Conservation (phyloP, 1,140 invertebrate species). For the Drosophila carrolli region DNA sequence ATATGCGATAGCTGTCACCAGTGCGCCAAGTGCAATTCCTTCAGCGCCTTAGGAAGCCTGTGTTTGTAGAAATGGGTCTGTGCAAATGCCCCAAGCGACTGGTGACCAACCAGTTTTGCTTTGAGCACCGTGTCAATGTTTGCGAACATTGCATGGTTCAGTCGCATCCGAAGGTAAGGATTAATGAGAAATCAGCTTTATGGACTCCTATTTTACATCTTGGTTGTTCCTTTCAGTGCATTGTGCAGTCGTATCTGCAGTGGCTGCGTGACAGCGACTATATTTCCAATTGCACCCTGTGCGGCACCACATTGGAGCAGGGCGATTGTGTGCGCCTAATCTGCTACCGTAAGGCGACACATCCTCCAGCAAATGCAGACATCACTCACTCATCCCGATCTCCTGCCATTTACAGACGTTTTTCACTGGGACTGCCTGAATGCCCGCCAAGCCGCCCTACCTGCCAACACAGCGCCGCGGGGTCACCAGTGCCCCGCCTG, state of each 20-base stretch:
- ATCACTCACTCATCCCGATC: background rate
- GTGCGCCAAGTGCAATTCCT: conserved; percentile 26
- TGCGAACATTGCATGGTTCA: conserved; percentile 99
- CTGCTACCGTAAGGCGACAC: conserved; percentile 90
- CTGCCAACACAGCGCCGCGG: conserved; percentile 78
- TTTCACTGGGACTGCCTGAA: conserved; percentile 84
- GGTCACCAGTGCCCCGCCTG: conserved; percentile 80
- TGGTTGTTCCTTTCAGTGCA: conserved; percentile 89
- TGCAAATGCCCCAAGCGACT: conserved; percentile 98
- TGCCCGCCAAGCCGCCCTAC: conserved; percentile 75
- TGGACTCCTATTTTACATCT: conserved; percentile 51
- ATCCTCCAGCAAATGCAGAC: background rate
- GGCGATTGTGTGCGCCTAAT: conserved; percentile 95
- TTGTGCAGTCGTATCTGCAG: conserved; percentile 98
- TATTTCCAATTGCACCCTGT: conserved; percentile 95
- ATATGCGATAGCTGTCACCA: conserved; percentile 47
- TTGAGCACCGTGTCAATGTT: conserved; percentile 99
- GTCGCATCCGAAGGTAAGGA: conserved; percentile 95
- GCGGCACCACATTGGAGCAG: conserved; percentile 90
- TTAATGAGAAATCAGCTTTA: too few species aligned
- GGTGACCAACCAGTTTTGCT: conserved; percentile 99
- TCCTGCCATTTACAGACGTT: conserved; percentile 60
- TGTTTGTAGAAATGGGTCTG: conserved; percentile 91
- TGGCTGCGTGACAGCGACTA: conserved; percentile 99
- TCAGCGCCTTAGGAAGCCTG: background rate